These are phyloP conservation scores for Hepsetus odoe DNA, from an alignment of 2,113 vertebrate genomes.

Conservation along the genomic window DNA sequence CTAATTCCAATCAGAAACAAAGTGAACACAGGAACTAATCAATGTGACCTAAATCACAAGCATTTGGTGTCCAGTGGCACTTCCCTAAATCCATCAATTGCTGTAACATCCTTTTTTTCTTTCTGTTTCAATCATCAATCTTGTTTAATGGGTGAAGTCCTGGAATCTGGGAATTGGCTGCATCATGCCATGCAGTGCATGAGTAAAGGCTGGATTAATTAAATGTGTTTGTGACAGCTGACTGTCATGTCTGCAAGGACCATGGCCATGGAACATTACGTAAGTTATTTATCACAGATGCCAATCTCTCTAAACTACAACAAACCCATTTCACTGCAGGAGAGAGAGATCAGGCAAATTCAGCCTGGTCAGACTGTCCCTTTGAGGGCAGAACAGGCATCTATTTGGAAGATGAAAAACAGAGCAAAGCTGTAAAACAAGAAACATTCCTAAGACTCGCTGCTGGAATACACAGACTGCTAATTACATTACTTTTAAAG, in stretches of 20 bases:
- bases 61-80: background rate
- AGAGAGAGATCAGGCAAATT: no score
- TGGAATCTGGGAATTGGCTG: slow-evolving; percentile 7
- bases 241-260: slow-evolving; percentile 34
- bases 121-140: background rate
- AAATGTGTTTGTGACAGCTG: slow-evolving; percentile 55
- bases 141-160: background rate
- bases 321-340: slow-evolving; percentile 5
- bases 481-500: background rate
- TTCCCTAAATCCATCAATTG: background rate
- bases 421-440: background rate
- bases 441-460: background rate
- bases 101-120: background rate
- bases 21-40: background rate
- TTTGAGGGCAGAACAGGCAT: background rate
- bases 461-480: background rate
- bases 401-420: background rate
- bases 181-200: background rate
- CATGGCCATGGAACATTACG: slow-evolving; percentile 33
- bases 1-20: background rate
- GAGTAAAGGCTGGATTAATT: slow-evolving; percentile 47
- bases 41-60: background rate
- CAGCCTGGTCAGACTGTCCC: slow-evolving; percentile 36
- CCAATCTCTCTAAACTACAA: slow-evolving; percentile 13
- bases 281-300: slow-evolving; percentile 48